Evolutionary conservation across 1,140 invertebrate genomes (phyloP), one percentile per base, ranked within the genome.

Genomic region (Gyrodactylus bullatarudis): DNA sequence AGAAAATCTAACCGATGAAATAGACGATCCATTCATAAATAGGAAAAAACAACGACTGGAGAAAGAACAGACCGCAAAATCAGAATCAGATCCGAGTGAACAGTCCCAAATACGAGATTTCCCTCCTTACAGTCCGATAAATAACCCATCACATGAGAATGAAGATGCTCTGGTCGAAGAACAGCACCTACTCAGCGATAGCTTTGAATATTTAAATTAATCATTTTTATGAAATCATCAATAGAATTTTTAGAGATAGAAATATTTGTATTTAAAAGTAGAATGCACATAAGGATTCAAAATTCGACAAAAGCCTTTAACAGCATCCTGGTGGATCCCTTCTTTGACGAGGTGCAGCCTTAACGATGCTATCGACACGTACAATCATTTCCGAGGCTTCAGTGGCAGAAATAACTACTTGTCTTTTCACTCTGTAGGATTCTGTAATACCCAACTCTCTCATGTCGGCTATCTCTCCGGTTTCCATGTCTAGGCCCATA

Each of bases 331-430:
- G 70, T 24, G 24, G 16, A 24, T 24, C 70, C 24, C 70, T 71
- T 1, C 95, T 86, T 78, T 87, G 87, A 75, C 95, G 85, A 0
- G 95, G 95, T 26, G 93, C 92, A 34, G 90, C 85, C 79, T 87
- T 91, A 24, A 99, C 87, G 75, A 99, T 98, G 81, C 94, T 87
- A 80, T 99, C 95, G 0, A 99, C 94, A 68, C 95, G 86, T 8
- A 99, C 82, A 78, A 99, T 97, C 89, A 98, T 93, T 83, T 98
- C 95, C 0, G 94, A 93, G 1, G 94, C 94, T 83, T 99, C 95
- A 0, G 91, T 82, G 1, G 92, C 95, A 54, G 90, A 93, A 74
- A 93, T 77, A 54, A 99, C 81, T 16, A 98, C 89, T 81, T 96
- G 92, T 25, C 89, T 83, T 80, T 99, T 99, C 0, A 99, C 92